Evolutionary conservation across 2,113 vertebrate genomes (phyloP).

Genomic region (Arizona elegans): DNA sequence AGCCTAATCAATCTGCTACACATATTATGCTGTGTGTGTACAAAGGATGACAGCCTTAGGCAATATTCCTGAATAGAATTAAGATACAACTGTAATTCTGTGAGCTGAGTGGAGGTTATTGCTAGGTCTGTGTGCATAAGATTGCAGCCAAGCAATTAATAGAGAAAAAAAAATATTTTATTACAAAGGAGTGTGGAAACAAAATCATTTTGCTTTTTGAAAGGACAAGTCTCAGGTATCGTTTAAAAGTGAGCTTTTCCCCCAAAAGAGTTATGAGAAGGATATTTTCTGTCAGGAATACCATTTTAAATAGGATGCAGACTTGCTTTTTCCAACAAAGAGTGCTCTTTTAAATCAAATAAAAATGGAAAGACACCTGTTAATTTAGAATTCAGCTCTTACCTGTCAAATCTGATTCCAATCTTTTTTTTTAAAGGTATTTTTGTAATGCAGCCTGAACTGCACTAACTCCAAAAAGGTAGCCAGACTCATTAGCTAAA

Average conservation of each 20-base stretch:
- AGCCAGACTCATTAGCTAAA: constrained; percentile 72
- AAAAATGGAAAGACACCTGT: constrained; percentile 76
- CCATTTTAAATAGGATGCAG: constrained; percentile 65
- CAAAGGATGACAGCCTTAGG: background rate
- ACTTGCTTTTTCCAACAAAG: constrained; percentile 58
- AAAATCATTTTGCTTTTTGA: constrained; percentile 45
- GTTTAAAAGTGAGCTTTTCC: constrained; percentile 42
- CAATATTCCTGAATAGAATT: background rate
- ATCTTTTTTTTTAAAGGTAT: constrained; percentile 60
- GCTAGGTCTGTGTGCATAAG: background rate
- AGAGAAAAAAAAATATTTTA: constrained; percentile 69
- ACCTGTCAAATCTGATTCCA: constrained; percentile 76
- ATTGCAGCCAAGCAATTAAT: constrained; percentile 64
- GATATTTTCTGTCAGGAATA: constrained; percentile 52
- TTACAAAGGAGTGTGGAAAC: constrained; percentile 56
- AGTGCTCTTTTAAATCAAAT: constrained; percentile 71
- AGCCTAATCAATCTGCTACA: background rate
- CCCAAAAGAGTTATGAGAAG: constrained; percentile 40
- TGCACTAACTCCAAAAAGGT: constrained; percentile 70
- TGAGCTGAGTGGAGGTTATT: background rate
- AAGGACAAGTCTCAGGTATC: constrained; percentile 49
- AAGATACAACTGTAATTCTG: background rate
- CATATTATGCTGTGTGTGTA: background rate
- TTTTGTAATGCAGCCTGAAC: constrained; percentile 71
- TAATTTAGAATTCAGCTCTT: constrained; percentile 71